Base-by-base conservation (phyloP, 1,140 invertebrate genomes). In the Sarcophaga peregrina region DNA sequence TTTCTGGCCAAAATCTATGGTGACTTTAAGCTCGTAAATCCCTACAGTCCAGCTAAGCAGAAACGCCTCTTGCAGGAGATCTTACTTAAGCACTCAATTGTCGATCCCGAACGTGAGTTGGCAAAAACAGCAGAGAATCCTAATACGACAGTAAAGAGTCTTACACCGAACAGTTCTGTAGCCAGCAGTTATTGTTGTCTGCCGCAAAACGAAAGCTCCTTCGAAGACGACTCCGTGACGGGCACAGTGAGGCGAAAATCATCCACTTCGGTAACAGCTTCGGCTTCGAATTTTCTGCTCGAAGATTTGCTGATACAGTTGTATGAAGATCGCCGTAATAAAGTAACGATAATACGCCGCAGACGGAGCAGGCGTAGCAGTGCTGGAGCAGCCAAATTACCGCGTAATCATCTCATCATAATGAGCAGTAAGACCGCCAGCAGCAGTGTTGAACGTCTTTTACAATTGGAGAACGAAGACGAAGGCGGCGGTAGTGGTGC, bases 301-400 rank as follows among this genome's bases (percentile, higher is more conserved):
- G 89, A 90, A 68, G 89, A 90, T 84, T 48, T 90, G 80, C 84
- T 90, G 3, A 85, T 90, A 25, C 87, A 90, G 75, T 87, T 90
- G 58, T 90, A 90, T 88, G 88, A 90, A 75, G 87, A 89, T 76
- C 88, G 87, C 37, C 81, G 85, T 10, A 83, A 82, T 25, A 82
- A 82, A 20, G 73, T 82, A 3, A 85, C 82, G 72, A 58, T 83
- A 17, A 83, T 83, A 83, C 83, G 83, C 0, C 47, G 83, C 17
- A 46, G 80, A 5, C 62, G 80, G 0, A 82, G 84, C 45, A 75
- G 80, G 73, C 80, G 62, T n/a, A 75, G 76, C 73, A 84, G 83
- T 74, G 47, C 47, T 17, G 48, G 48, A 52, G 80, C 45, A 80
- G 50, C 47, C 9, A 81, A 80, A 48, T 11, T 47, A 15, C 68